Conservation (phyloP, 1,140 invertebrate genomes). For the silkworm (Bombyx mori) region DNA sequence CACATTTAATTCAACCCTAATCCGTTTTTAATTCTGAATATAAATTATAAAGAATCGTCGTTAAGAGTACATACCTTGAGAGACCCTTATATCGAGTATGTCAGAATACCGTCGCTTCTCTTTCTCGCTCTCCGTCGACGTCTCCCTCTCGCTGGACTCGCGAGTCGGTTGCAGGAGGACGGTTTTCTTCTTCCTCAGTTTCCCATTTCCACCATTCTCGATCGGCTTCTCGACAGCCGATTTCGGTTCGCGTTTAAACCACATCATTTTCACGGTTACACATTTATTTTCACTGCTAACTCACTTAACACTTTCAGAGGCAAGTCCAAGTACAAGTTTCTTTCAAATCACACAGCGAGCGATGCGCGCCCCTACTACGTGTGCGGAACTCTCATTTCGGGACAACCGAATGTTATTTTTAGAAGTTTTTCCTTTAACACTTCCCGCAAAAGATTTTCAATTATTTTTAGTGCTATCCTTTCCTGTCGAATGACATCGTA, state of each 20-base stretch:
- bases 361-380: too few species aligned
- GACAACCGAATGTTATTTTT: too few species aligned
- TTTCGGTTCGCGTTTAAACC: conserved; percentile 61
- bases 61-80: conserved; percentile 43
- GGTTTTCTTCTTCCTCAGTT: conserved; percentile 50
- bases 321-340: too few species aligned
- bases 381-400: too few species aligned
- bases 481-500: neutral
- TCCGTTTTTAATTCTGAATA: too few species aligned
- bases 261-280: conserved; percentile 43
- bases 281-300: neutral
- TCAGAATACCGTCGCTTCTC: conserved; percentile 59
- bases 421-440: too few species aligned
- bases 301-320: too few species aligned
- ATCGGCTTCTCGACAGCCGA: conserved; percentile 38
- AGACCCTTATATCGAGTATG: conserved; percentile 58
- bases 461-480: too few species aligned
- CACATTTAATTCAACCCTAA: too few species aligned
- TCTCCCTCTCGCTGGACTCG: conserved; percentile 61
- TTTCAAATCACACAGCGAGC: too few species aligned
- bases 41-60: too few species aligned
- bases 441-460: too few species aligned
- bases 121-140: conserved; percentile 58
- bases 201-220: conserved; percentile 46
- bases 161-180: conserved; percentile 45